These are phyloP conservation scores for Eupithecia pulchellata DNA, from an alignment of 2,888 invertebrate genomes.

Conservation along the genomic window DNA sequence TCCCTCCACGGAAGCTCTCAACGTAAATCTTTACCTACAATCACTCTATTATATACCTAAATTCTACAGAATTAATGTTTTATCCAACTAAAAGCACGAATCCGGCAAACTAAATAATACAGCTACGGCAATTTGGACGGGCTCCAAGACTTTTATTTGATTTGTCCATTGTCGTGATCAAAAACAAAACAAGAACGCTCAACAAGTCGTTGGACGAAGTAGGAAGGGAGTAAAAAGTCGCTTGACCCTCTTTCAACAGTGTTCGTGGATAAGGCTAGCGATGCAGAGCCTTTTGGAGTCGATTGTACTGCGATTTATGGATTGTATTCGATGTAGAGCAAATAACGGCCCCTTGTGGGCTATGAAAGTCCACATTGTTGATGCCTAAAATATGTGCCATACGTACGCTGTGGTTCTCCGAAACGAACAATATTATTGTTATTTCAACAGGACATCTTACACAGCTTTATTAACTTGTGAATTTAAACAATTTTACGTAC, in stretches of 20 bases:
- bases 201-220: conserved; percentile 24
- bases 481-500: too few relatives aligned
- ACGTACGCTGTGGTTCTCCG: too few relatives aligned
- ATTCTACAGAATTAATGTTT: background rate
- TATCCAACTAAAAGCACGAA: conserved; percentile 2
- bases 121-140: conserved; percentile 14
- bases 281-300: background rate
- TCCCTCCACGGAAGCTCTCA: background rate
- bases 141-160: conserved; percentile 19
- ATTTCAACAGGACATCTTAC: too few relatives aligned
- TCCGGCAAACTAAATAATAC: conserved; percentile 2
- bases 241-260: background rate
- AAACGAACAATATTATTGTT: too few relatives aligned
- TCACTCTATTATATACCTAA: background rate
- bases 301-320: background rate
- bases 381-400: background rate
- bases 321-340: background rate
- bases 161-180: conserved; percentile 12
- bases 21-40: background rate
- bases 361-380: background rate
- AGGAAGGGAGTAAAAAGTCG: conserved; percentile 1
- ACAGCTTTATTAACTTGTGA: too few relatives aligned
- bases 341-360: background rate
- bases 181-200: conserved; percentile 23
- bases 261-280: background rate